Evolutionary conservation across 2,888 invertebrate species (phyloP).

Genomic region (Drosophila suboccidentalis): DNA sequence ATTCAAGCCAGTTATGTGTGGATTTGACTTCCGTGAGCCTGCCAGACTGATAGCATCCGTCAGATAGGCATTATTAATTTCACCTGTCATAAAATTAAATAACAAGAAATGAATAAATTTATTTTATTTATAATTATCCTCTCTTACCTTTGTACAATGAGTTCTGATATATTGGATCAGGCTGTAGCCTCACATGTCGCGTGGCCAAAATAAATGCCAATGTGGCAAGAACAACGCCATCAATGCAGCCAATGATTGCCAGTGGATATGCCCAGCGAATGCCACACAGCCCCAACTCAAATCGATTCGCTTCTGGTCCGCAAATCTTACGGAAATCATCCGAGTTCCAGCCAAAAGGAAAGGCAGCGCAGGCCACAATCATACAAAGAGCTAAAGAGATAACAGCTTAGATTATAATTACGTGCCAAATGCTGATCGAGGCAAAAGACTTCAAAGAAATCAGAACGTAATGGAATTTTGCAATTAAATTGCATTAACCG

Average conservation of each 20-base stretch:
- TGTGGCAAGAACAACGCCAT: slow-evolving; percentile 87
- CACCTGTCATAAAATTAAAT: slow-evolving; percentile 87
- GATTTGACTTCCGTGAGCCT: slow-evolving; percentile 92
- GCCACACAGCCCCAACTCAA: slow-evolving; percentile 92
- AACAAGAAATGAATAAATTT: background rate
- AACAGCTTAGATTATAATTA: slow-evolving; percentile 30
- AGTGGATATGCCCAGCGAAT: slow-evolving; percentile 97
- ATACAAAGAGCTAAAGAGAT: slow-evolving; percentile 91
- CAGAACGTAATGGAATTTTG: slow-evolving; percentile 17
- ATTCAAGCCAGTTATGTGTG: slow-evolving; percentile 87
- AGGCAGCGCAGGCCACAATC: slow-evolving; percentile 94
- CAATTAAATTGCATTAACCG: slow-evolving; percentile 31
- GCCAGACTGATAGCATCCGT: slow-evolving; percentile 94
- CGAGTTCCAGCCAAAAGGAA: slow-evolving; percentile 96
- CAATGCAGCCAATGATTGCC: slow-evolving; percentile 91
- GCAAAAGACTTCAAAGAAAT: slow-evolving; percentile 27
- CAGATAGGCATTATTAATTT: slow-evolving; percentile 95
- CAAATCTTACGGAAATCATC: slow-evolving; percentile 94
- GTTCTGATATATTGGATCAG: slow-evolving; percentile 91
- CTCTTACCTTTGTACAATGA: slow-evolving; percentile 89
- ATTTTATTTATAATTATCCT: background rate
- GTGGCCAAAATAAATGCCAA: slow-evolving; percentile 97
- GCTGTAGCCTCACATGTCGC: slow-evolving; percentile 93
- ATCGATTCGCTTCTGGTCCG: slow-evolving; percentile 92
- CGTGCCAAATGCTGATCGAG: slow-evolving; percentile 51